Conservation (phyloP, 2,797 vertebrate genomes). For the Hydrolagus colliei region DNA sequence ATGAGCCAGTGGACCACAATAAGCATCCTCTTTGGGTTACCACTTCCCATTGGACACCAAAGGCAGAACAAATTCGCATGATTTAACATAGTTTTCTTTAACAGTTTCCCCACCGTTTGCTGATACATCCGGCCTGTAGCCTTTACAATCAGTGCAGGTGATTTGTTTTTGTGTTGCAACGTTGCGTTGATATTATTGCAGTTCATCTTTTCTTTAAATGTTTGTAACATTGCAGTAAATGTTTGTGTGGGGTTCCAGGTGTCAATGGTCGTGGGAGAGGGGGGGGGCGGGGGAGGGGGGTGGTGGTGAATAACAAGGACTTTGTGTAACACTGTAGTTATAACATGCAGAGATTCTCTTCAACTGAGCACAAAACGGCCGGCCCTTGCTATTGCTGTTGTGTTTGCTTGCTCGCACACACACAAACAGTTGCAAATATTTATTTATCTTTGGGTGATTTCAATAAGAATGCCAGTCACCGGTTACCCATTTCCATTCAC, state of each 20-base stretch:
- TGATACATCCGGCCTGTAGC: too few species aligned
- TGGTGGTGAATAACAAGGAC: neutral
- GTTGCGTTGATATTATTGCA: neutral
- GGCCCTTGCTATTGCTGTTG: neutral
- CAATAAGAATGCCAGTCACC: neutral
- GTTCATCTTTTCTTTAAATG: neutral
- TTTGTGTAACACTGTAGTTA: neutral
- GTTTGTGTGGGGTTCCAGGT: neutral
- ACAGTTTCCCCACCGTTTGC: neutral
- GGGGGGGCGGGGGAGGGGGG: neutral
- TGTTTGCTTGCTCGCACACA: neutral
- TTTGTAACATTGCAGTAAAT: neutral
- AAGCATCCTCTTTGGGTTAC: too few species aligned
- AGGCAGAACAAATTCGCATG: neutral
- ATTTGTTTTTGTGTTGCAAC: neutral
- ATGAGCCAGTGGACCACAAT: too few species aligned
- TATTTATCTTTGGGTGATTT: neutral
- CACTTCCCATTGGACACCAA: too few species aligned
- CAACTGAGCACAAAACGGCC: neutral
- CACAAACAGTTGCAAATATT: constrained; percentile 13
- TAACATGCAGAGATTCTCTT: neutral
- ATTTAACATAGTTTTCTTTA: neutral
- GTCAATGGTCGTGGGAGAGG: neutral
- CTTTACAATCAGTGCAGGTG: too few species aligned
- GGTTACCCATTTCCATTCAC: constrained; percentile 13